phyloP scores from a whole-genome alignment of 2,888 invertebrate genomes.

The Andrena flavipes region DNA sequence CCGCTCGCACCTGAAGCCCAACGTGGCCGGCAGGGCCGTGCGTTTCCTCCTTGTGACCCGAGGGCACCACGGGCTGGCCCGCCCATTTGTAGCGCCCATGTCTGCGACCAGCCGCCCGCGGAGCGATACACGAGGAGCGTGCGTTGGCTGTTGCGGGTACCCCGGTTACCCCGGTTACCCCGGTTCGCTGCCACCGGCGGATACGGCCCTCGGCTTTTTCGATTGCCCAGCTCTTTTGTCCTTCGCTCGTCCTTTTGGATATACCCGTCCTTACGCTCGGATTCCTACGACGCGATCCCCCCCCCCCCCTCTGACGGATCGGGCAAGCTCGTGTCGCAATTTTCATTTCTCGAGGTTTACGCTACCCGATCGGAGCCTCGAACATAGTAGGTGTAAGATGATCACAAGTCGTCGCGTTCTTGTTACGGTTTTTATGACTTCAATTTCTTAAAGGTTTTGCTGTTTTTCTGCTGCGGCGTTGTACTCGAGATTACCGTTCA shows the following conservation, averaged over 20 bases:
- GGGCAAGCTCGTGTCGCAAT: neutral
- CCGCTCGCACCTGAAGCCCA: constrained; percentile 64
- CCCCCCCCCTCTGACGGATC: neutral
- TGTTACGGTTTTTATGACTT: constrained; percentile 29
- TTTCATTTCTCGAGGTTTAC: neutral
- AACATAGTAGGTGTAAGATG: neutral
- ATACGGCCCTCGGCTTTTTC: constrained; percentile 43
- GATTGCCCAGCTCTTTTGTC: constrained; percentile 47
- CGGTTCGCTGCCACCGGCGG: constrained; percentile 47
- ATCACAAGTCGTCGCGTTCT: constrained; percentile 7
- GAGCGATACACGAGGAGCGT: constrained; percentile 75
- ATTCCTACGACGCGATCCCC: neutral
- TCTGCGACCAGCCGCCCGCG: constrained; percentile 82
- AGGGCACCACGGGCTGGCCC: constrained; percentile 81
- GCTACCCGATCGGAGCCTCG: neutral
- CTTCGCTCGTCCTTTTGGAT: constrained; percentile 22
- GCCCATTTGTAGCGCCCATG: constrained; percentile 83
- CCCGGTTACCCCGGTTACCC: constrained; percentile 26
- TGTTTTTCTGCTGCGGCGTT: constrained; percentile 36
- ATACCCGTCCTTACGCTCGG: constrained; percentile 7
- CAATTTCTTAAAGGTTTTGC: constrained; percentile 28
- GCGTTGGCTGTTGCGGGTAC: constrained; percentile 61
- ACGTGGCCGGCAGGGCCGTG: constrained; percentile 75
- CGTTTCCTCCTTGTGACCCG: constrained; percentile 79
- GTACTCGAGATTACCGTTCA: constrained; percentile 54